Conservation (phyloP, 2,888 invertebrate genomes). For the Ectobius pallidus region DNA sequence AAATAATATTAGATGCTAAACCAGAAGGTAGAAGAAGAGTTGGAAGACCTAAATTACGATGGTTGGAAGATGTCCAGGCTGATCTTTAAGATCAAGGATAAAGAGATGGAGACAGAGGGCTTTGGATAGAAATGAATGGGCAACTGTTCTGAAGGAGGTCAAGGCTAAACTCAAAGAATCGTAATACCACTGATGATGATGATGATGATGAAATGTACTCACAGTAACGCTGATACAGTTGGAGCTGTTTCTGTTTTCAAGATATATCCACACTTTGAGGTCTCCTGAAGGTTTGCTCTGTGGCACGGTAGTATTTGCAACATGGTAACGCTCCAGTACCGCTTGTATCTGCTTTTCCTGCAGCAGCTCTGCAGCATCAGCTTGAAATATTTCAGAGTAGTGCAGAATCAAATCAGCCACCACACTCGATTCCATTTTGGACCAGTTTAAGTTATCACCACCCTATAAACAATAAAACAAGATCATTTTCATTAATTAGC, state of each 20-base stretch:
- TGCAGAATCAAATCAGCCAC: slow-evolving; percentile 77
- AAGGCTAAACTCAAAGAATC: too few relatives aligned
- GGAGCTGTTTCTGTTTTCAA: slow-evolving; percentile 66
- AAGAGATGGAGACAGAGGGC: too few relatives aligned
- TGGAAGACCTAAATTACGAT: too few relatives aligned
- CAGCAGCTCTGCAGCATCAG: slow-evolving; percentile 74
- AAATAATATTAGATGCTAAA: too few relatives aligned
- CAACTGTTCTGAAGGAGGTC: too few relatives aligned
- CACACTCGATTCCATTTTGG: slow-evolving; percentile 73
- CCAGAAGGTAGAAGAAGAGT: too few relatives aligned
- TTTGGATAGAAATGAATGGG: too few relatives aligned
- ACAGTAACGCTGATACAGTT: slow-evolving; percentile 66
- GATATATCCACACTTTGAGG: slow-evolving; percentile 78
- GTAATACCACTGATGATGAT: too few relatives aligned
- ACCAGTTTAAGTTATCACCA: slow-evolving; percentile 56
- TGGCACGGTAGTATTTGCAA: slow-evolving; percentile 55
- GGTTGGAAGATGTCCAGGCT: too few relatives aligned
- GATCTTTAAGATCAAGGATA: too few relatives aligned
- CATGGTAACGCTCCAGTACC: slow-evolving; percentile 72
- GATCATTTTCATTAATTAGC: too few relatives aligned
- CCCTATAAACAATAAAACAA: slow-evolving; percentile 36
- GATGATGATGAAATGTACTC: too few relatives aligned
- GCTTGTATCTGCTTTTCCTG: slow-evolving; percentile 77
- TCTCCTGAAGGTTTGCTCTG: slow-evolving; percentile 74
- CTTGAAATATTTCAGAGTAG: slow-evolving; percentile 80